Evolutionary conservation across 2,888 invertebrate genomes (phyloP).

Genomic region (Cephonodes hylas): DNA sequence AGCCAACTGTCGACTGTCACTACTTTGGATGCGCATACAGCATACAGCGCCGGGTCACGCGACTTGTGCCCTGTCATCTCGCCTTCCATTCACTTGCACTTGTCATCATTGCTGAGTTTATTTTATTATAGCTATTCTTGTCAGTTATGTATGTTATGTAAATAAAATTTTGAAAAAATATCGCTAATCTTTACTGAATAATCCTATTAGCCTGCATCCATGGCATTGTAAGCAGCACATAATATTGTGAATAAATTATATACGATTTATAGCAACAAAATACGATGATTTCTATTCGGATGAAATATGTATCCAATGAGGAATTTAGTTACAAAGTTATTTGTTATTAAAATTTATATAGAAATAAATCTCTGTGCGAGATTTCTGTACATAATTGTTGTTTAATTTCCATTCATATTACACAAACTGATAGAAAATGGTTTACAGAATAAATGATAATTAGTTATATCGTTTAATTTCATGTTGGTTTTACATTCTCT

Average conservation of each 20-base stretch:
- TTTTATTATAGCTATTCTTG: conserved; percentile 60
- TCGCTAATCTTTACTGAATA: conserved; percentile 44
- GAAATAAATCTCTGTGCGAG: conserved; percentile 50
- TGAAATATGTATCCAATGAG: conserved; percentile 43
- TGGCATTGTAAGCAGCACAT: not conserved
- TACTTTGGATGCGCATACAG: too few species aligned
- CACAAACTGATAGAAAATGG: not conserved
- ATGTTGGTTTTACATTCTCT: too few species aligned
- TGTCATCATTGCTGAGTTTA: conserved; percentile 26
- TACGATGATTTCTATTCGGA: conserved; percentile 47
- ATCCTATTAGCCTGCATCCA: conserved; percentile 37
- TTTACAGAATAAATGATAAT: not conserved
- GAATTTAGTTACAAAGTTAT: conserved; percentile 45
- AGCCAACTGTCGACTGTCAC: too few species aligned
- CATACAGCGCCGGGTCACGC: not conserved
- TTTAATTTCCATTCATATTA: conserved; percentile 39
- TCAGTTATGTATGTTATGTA: conserved; percentile 76
- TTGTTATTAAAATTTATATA: conserved; percentile 50
- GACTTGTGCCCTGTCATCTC: not conserved
- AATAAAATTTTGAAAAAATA: conserved; percentile 40
- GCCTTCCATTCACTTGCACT: not conserved
- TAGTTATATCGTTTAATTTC: too few species aligned
- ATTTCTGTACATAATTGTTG: conserved; percentile 56
- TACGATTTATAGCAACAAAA: not conserved
- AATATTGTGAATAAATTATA: conserved; percentile 7